phyloP scores from a whole-genome alignment of 2,888 invertebrate genomes.

The Buathra laborator region DNA sequence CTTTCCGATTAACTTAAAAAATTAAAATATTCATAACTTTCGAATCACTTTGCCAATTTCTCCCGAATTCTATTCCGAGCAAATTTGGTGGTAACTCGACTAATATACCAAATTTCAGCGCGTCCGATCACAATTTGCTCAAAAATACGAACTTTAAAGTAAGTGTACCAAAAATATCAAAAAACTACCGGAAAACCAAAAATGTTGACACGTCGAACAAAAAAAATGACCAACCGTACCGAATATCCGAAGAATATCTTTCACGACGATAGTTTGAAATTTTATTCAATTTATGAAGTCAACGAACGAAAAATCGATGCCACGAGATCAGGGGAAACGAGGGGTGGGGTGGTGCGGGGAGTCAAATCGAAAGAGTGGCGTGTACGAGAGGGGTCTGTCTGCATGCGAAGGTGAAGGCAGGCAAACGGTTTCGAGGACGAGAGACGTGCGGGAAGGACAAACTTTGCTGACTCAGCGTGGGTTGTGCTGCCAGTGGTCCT shows the following conservation, averaged over 20 bases:
- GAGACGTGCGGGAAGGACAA: conserved; percentile 64
- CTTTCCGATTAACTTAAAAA: no score
- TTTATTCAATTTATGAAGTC: conserved; percentile 66
- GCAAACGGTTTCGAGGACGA: conserved; percentile 30
- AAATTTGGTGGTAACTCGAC: no score
- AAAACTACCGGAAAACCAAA: no score
- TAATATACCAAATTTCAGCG: no score
- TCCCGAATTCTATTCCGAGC: no score
- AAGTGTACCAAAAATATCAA: no score
- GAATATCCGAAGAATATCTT: neutral
- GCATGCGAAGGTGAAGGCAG: conserved; percentile 6
- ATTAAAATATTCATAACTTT: no score
- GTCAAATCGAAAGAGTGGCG: conserved; percentile 50
- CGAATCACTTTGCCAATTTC: no score
- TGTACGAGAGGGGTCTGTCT: conserved; percentile 13
- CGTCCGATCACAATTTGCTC: no score
- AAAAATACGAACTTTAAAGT: no score
- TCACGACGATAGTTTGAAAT: neutral
- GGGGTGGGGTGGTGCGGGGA: conserved; percentile 8
- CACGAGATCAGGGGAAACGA: conserved; percentile 31
- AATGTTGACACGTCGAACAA: no score
- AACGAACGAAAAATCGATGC: conserved; percentile 63
- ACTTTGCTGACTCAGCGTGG: conserved; percentile 71
- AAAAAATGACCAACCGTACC: no score
- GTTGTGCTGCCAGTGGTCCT: conserved; percentile 32